Evolutionary conservation across 2,113 vertebrate species (phyloP), one percentile per base, ranked within the genome.

Genomic region (Lophura nycthemera): DNA sequence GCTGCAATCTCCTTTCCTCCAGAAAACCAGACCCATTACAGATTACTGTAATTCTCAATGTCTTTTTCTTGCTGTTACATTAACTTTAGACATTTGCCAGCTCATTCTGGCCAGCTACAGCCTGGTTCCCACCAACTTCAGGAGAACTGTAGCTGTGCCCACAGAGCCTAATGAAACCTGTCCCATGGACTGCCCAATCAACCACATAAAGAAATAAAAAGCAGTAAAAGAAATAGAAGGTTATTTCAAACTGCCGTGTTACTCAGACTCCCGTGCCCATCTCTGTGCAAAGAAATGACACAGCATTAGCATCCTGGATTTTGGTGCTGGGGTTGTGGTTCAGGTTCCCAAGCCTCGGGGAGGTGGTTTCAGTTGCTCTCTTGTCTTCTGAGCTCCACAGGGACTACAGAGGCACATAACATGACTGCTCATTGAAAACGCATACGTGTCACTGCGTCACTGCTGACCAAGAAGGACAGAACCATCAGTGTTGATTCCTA

Each of bases 121-220:
- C 30, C 29, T 4, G 1, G 22, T 80, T 74, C 42, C 48, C 60
- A 83, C 11, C 59, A 36, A 43, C 47, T 70, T n/a, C 48, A 66
- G 48, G 79, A 21, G 73, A 70, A 48, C 3, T 66, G 45, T 60
- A 70, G 20, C 43, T n/a, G 13, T 25, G 25, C 45, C 32, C 56
- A 80, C n/a, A 43, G 79, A 92, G 48, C 30, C 6, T 85, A 30
- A 54, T 5, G 14, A 54, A 54, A 25, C 71, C 40, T 30, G 42
- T 34, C 38, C 27, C 2, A 2, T n/a, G 0, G 0, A 63, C 45
- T 54, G n/a, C 45, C 24, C 48, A 8, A 21, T 32, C 30, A 69
- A 92, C 34, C 17, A 60, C 14, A 22, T 0, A 19, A 30, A 89
- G 57, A 79, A 30, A 87, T 25, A 66, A 0, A 2, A 4, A 45